These are phyloP conservation scores for Merops nubicus DNA, from an alignment of 2,113 vertebrate genomes.

Conservation along the genomic window DNA sequence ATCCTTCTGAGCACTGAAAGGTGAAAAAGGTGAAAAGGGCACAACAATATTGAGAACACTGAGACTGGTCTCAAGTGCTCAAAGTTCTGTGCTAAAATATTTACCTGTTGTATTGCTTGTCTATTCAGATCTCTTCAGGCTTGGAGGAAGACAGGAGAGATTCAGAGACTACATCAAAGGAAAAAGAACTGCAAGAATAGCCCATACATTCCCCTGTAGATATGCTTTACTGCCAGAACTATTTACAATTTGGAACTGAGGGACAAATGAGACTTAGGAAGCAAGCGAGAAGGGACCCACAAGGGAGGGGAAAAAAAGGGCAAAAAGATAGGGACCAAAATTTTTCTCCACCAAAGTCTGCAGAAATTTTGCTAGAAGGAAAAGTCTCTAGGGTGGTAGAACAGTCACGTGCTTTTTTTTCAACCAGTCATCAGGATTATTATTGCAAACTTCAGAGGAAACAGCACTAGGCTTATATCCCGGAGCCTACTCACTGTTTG, in stretches of 20 bases:
- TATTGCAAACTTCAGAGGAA: constrained; percentile 9
- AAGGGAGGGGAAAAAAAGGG: neutral
- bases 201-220: neutral
- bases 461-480: neutral
- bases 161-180: neutral
- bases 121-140: constrained; percentile 3
- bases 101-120: neutral
- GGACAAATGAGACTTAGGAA: neutral
- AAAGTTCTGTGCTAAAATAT: neutral
- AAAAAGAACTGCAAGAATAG: neutral
- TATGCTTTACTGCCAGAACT: neutral
- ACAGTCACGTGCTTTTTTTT: neutral
- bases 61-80: neutral
- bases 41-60: neutral
- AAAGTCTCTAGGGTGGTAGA: neutral
- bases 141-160: neutral
- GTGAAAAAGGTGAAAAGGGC: neutral
- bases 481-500: neutral
- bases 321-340: neutral
- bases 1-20: neutral
- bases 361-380: neutral
- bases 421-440: neutral
- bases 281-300: neutral
- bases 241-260: neutral
- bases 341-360: neutral